Evolutionary conservation across 2,113 vertebrate genomes (phyloP).

Genomic region (Chaenocephalus aceratus): DNA sequence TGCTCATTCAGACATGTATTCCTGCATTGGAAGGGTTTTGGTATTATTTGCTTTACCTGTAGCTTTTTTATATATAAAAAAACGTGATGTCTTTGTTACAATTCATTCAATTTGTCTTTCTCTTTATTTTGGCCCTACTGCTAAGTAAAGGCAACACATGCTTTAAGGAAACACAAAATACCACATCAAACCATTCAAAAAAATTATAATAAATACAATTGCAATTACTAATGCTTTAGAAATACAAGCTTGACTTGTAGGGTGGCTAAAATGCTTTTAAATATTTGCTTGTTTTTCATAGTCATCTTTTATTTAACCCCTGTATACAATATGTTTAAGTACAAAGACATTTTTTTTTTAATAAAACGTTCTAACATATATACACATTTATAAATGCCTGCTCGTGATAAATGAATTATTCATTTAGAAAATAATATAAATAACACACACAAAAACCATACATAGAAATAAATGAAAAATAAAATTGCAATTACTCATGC

Average conservation of each 20-base stretch:
- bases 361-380: background rate
- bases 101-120: background rate
- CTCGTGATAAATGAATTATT: too few species aligned
- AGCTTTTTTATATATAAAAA: too few species aligned
- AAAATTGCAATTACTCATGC: too few species aligned
- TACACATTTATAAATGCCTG: background rate
- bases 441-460: too few species aligned
- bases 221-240: too few species aligned
- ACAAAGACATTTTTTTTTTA: too few species aligned
- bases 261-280: background rate
- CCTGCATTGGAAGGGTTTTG: too few species aligned
- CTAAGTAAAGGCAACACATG: background rate
- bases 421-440: too few species aligned
- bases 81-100: background rate
- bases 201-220: too few species aligned
- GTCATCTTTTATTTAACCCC: background rate
- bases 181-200: background rate
- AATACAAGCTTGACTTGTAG: too few species aligned
- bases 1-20: conserved; percentile 6
- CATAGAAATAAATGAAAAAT: too few species aligned
- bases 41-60: background rate
- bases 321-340: background rate
- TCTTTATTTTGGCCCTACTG: background rate
- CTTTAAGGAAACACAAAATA: background rate
- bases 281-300: background rate